Evolutionary conservation across 2,797 vertebrate genomes (phyloP).

Genomic region (Gymnothorax reevesii): DNA sequence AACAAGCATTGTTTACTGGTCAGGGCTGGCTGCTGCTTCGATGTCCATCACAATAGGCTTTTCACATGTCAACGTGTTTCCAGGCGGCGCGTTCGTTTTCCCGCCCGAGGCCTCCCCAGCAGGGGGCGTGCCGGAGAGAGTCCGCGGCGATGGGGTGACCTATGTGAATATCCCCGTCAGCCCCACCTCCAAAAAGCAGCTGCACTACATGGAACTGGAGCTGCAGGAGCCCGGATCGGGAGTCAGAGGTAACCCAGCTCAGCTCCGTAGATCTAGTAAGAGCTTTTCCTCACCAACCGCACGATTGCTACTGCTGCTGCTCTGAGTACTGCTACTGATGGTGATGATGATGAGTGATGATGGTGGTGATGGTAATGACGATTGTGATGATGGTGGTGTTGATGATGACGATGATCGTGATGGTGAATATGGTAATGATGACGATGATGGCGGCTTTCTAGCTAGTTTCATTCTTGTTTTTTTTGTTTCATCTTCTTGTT

Average conservation of each 20-base stretch:
- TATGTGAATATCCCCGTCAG: slow-evolving; percentile 86
- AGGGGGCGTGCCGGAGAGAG: slow-evolving; percentile 54
- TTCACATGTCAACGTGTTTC: slow-evolving; percentile 26
- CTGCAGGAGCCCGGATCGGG: slow-evolving; percentile 68
- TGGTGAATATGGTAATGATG: too few species aligned
- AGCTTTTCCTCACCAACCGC: slow-evolving; percentile 20
- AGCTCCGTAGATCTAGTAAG: slow-evolving; percentile 43
- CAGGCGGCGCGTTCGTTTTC: slow-evolving; percentile 65
- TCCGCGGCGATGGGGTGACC: slow-evolving; percentile 62
- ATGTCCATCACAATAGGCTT: too few species aligned
- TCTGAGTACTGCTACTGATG: too few species aligned
- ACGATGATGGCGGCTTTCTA: background rate
- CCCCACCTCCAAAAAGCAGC: slow-evolving; percentile 73
- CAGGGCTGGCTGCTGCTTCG: too few species aligned
- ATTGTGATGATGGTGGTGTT: background rate
- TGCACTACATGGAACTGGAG: slow-evolving; percentile 82
- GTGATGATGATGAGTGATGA: too few species aligned
- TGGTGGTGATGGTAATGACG: too few species aligned
- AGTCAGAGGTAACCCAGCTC: slow-evolving; percentile 71
- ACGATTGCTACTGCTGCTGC: background rate
- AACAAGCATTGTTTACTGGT: too few species aligned
- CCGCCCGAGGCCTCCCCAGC: slow-evolving; percentile 46
- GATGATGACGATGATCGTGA: too few species aligned
- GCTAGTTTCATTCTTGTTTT: background rate
- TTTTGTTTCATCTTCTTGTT: background rate